phyloP scores from a whole-genome alignment of 1,140 invertebrate species.

The Branchinecta lindahli region DNA sequence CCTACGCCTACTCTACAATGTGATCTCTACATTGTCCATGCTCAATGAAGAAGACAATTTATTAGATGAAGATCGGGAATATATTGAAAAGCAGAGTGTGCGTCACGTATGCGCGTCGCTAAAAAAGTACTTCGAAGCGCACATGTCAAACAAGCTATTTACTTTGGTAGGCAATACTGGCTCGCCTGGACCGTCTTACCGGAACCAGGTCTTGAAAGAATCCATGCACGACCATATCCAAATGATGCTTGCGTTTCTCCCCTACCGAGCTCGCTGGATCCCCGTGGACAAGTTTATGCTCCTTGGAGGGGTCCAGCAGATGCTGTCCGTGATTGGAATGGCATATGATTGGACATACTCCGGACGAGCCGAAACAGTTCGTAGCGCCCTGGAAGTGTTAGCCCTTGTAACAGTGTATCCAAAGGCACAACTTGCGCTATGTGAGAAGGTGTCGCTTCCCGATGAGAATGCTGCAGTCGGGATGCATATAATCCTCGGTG shows the following conservation, averaged over 20 bases:
- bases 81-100: constrained; percentile 81
- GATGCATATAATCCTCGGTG: constrained; percentile 49
- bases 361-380: constrained; percentile 43
- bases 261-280: constrained; percentile 57
- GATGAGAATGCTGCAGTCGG: constrained; percentile 56
- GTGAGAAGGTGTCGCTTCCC: constrained; percentile 56
- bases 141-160: constrained; percentile 52
- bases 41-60: constrained; percentile 48
- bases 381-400: constrained; percentile 54
- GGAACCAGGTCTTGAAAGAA: constrained; percentile 33
- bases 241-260: constrained; percentile 55
- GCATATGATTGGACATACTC: constrained; percentile 82
- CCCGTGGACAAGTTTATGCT: constrained; percentile 71
- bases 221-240: constrained; percentile 71
- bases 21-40: constrained; percentile 70
- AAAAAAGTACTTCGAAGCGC: constrained; percentile 80
- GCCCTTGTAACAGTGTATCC: constrained; percentile 77
- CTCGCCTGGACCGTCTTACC: background rate
- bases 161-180: background rate
- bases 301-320: constrained; percentile 62
- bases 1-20: constrained; percentile 78
- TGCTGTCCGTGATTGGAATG: constrained; percentile 72
- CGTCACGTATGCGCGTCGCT: constrained; percentile 79
- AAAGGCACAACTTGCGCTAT: constrained; percentile 62
- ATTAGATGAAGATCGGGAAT: constrained; percentile 63